Percentiles rank a stretch among this genome's conserved stretches.
Evolutionary conservation across 2,888 invertebrate genomes (phyloP).

Genomic region (Sericinus montela): DNA sequence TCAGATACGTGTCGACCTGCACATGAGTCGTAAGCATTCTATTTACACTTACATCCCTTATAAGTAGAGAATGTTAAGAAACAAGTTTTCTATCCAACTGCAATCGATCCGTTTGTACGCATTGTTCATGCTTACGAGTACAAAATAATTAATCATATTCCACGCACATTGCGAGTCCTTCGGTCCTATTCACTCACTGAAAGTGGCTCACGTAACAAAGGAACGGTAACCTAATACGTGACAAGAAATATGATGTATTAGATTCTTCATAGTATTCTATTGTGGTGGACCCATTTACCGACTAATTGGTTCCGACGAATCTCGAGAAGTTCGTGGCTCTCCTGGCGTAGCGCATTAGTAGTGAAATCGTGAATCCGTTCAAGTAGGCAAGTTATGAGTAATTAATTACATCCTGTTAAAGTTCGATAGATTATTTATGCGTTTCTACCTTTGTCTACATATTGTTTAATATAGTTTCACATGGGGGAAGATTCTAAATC

Average conservation of each 20-base stretch:
- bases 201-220: constrained; percentile 76
- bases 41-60: constrained; percentile 12
- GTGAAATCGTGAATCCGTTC: constrained; percentile 53
- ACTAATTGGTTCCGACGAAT: constrained; percentile 61
- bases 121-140: constrained; percentile 45
- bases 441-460: constrained; percentile 2
- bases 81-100: constrained; percentile 29
- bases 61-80: constrained; percentile 26
- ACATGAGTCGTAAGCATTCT: constrained; percentile 1
- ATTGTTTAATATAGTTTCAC: constrained; percentile 5
- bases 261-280: constrained; percentile 58
- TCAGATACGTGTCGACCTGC: background rate
- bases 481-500: background rate
- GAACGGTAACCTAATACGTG: constrained; percentile 76
- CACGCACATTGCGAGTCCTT: constrained; percentile 59
- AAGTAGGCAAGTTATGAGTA: constrained; percentile 23
- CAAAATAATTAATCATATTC: constrained; percentile 73
- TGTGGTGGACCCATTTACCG: constrained; percentile 58
- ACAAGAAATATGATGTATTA: constrained; percentile 70
- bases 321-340: constrained; percentile 46
- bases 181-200: constrained; percentile 67
- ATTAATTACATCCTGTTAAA: constrained; percentile 9
- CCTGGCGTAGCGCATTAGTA: constrained; percentile 36
- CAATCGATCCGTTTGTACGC: constrained; percentile 35
- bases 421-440: background rate